Evolutionary conservation across 1,140 invertebrate species (phyloP).

Genomic region (Drosophila pachea): DNA sequence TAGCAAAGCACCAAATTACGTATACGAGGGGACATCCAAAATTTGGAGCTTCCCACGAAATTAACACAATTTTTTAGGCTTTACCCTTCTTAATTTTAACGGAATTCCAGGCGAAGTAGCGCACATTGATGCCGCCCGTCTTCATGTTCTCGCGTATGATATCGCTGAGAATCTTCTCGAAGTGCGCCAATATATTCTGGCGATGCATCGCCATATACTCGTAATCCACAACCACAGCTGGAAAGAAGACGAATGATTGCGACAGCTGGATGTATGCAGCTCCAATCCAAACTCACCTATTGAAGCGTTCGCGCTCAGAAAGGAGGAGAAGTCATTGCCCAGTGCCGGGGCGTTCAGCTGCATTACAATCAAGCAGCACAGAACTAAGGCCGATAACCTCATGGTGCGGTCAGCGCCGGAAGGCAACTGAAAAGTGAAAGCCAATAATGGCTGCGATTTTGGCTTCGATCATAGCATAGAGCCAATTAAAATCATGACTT

Average conservation of each 20-base stretch:
- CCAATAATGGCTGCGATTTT: slow-evolving; percentile 14
- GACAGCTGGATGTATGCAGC: background rate
- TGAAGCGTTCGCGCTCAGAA: slow-evolving; percentile 84
- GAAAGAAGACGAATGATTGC: background rate
- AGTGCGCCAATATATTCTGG: slow-evolving; percentile 80
- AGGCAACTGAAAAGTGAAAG: slow-evolving; percentile 54
- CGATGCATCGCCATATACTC: slow-evolving; percentile 82
- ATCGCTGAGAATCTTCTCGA: slow-evolving; percentile 82
- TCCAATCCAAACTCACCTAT: slow-evolving; percentile 81
- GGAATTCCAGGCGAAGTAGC: slow-evolving; percentile 83
- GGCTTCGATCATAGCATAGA: slow-evolving; percentile 32
- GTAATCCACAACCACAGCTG: slow-evolving; percentile 83
- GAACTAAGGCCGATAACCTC: slow-evolving; percentile 36
- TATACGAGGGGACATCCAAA: no score
- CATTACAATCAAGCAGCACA: slow-evolving; percentile 25
- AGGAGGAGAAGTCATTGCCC: slow-evolving; percentile 84
- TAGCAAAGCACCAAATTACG: background rate
- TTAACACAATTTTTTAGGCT: background rate
- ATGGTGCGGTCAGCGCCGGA: slow-evolving; percentile 38
- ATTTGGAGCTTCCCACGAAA: no score
- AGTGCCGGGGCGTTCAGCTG: slow-evolving; percentile 20
- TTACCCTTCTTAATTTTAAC: slow-evolving; percentile 84
- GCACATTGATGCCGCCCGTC: slow-evolving; percentile 82
- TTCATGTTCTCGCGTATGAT: slow-evolving; percentile 82
- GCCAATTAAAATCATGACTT: slow-evolving; percentile 56